phyloP scores from a whole-genome alignment of 2,113 vertebrate species.

The Tenebrosternarchus preto region DNA sequence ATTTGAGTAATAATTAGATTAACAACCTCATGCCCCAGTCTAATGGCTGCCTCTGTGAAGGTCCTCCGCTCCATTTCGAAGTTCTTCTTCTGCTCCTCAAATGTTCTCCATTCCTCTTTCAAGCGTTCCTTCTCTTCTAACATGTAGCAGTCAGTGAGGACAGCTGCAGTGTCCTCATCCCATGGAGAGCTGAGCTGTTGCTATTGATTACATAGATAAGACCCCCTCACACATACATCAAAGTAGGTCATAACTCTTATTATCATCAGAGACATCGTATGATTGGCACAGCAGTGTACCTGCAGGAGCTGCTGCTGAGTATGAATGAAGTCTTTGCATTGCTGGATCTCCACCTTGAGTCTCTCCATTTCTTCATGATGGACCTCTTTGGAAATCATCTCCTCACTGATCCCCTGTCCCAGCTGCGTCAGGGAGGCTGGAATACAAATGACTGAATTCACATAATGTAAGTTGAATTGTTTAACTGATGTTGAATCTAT shows the following conservation, averaged over 20 bases:
- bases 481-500: neutral
- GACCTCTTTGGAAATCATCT: constrained; percentile 79
- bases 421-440: constrained; percentile 80
- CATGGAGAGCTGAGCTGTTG: constrained; percentile 85
- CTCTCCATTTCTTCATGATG: constrained; percentile 86
- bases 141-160: constrained; percentile 86
- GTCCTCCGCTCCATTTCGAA: constrained; percentile 91
- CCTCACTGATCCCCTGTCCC: constrained; percentile 66
- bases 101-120: constrained; percentile 86
- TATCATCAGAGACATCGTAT: neutral
- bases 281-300: constrained; percentile 64
- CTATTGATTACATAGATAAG: constrained; percentile 64
- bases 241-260: neutral
- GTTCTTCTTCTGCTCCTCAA: constrained; percentile 88
- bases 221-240: neutral
- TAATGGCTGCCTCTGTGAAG: constrained; percentile 95
- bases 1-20: neutral
- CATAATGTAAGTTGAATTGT: neutral
- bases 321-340: constrained; percentile 93
- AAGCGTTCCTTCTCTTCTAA: constrained; percentile 89
- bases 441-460: constrained; percentile 26
- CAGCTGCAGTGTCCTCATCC: constrained; percentile 83
- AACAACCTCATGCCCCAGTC: constrained; percentile 89
- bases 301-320: constrained; percentile 91
- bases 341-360: constrained; percentile 87